Percentiles rank a stretch among this genome's conserved stretches.
phyloP scores from a whole-genome alignment of 2,888 invertebrate genomes.

The Itoplectis maculator region DNA sequence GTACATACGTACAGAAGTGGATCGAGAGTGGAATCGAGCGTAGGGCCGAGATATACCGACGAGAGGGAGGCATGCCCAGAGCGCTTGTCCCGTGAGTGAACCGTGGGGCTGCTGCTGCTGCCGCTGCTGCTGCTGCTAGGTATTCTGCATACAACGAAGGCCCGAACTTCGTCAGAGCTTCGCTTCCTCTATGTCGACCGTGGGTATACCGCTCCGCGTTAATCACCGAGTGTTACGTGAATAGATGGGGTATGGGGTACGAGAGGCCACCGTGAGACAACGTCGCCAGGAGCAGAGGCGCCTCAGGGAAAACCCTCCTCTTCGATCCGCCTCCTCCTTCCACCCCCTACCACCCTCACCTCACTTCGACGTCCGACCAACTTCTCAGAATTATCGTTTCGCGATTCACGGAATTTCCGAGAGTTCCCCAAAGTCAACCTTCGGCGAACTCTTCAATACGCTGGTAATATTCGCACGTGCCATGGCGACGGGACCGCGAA shows the following conservation, averaged over 20 bases:
- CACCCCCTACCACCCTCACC: too few species aligned
- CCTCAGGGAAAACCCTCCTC: constrained; percentile 27
- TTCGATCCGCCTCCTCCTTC: not conserved
- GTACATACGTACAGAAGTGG: constrained; percentile 28
- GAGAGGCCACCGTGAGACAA: constrained; percentile 28
- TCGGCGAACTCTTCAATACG: not conserved
- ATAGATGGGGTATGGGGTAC: constrained; percentile 25
- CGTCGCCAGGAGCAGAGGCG: not conserved
- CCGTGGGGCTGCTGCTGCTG: not conserved
- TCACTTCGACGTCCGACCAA: constrained; percentile 6
- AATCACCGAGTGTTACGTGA: constrained; percentile 52
- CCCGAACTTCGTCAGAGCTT: constrained; percentile 33
- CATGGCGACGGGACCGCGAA: constrained; percentile 3
- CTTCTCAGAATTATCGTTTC: constrained; percentile 41
- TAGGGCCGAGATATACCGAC: constrained; percentile 17
- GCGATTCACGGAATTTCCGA: constrained; percentile 38
- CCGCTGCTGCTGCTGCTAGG: not conserved
- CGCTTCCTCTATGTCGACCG: constrained; percentile 17
- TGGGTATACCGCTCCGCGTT: constrained; percentile 28
- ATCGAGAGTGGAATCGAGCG: constrained; percentile 17
- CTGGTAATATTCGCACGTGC: not conserved
- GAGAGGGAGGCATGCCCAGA: constrained; percentile 1
- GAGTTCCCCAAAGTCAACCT: not conserved
- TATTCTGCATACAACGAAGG: constrained; percentile 33
- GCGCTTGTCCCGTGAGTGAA: constrained; percentile 39